Base-by-base conservation (phyloP, 2,888 invertebrate genomes). In the Alloscopus bannaensis region DNA sequence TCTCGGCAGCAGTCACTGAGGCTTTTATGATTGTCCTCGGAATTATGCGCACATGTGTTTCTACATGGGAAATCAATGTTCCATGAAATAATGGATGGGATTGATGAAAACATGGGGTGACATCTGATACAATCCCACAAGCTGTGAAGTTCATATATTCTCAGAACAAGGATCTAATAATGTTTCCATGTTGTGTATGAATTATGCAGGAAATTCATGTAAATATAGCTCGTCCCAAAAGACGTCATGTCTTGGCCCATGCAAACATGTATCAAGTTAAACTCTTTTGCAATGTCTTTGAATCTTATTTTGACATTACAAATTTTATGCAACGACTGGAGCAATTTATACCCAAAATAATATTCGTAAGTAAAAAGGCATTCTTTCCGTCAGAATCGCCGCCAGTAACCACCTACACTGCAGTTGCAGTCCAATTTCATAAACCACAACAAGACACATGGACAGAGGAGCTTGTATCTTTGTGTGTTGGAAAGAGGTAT, bases 31-130 rank as follows among this genome's bases (percentile, higher is more conserved):
- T 50, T 66, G 36, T 18, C 13, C 66, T n/a, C 26, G 29, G 16
- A 64, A 40, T 45, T 24, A 42, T 64, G 57, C 40, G 64, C 77
- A 62, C 24, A 70, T 62, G 40, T 73, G 57, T 76, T 68, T 70
- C 26, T 62, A 4, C 55, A 8, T n/a, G 60, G 59, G 69, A 69
- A 57, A 64, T n/a, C 65, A 77, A 64, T 77, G 57, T 59, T 64
- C 64, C 77, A 50, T 77, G 65, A 77, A 77, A 77, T 77, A 57
- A 69, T 62, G 40, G 42, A 68, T 66, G 60, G 76, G 68, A 62
- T 69, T 70, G 77, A 77, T 77, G 77, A 77, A 77, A 77, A 77
- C 59, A 60, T 42, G 65, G 77, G 65, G 77, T 77, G 77, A 77
- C 77, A 69, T 57, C 70, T 77, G 77, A 77, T 77, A 77, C 70